These are phyloP conservation scores for Stegana nigrithorax DNA, from an alignment of 2,888 invertebrate genomes.

Conservation along the genomic window DNA sequence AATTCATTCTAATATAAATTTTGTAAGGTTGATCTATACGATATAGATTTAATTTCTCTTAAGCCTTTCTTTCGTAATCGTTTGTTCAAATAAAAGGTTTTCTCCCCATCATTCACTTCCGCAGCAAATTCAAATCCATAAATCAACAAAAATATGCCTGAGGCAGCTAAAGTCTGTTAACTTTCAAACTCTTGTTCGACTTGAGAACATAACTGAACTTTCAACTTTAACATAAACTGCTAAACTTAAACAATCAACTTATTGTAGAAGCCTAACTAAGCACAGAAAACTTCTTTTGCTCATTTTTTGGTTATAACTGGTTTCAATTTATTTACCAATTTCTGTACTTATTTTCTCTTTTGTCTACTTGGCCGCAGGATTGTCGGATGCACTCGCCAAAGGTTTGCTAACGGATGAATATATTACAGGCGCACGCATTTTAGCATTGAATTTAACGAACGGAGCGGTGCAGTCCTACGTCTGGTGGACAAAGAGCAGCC, in stretches of 20 bases:
- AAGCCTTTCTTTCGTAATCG: too few species aligned
- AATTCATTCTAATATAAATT: too few species aligned
- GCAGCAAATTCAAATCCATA: neutral
- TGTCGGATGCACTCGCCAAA: constrained; percentile 80
- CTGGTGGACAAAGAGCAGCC: constrained; percentile 72
- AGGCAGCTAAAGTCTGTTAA: neutral
- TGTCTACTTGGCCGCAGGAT: constrained; percentile 69
- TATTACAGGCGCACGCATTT: constrained; percentile 73
- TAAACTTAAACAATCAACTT: neutral
- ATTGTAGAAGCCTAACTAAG: neutral
- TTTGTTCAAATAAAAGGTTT: too few species aligned
- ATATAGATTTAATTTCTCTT: too few species aligned
- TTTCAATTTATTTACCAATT: constrained; percentile 29
- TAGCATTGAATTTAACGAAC: constrained; percentile 74
- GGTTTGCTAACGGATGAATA: constrained; percentile 76
- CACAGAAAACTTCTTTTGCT: neutral
- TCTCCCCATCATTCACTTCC: neutral
- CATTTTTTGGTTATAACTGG: too few species aligned
- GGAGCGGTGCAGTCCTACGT: constrained; percentile 72
- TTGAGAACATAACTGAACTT: neutral
- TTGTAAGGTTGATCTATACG: too few species aligned
- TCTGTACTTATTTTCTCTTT: constrained; percentile 18
- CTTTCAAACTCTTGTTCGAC: neutral
- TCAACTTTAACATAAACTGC: neutral
- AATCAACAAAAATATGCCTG: neutral